These are phyloP conservation scores for Todus mexicanus DNA, from an alignment of 2,797 vertebrate species.

Conservation along the genomic window DNA sequence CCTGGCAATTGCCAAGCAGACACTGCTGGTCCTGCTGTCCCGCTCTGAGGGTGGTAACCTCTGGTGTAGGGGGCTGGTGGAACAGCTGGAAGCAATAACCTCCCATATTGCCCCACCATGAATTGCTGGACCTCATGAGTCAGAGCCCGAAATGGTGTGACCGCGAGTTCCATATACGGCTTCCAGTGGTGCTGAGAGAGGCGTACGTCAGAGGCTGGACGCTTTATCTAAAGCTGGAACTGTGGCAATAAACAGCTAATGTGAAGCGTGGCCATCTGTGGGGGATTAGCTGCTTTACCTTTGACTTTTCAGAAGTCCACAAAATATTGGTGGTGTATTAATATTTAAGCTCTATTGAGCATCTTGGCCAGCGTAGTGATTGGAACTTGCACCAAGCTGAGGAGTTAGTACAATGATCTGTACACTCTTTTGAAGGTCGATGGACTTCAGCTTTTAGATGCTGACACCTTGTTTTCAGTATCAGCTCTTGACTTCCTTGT, in stretches of 20 bases:
- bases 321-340: background rate
- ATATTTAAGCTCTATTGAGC: background rate
- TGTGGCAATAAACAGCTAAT: background rate
- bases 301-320: background rate
- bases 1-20: background rate
- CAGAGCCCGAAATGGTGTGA: background rate
- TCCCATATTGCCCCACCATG: background rate
- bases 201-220: background rate
- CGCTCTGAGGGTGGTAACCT: background rate
- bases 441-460: conserved; percentile 15
- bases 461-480: background rate
- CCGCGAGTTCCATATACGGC: background rate
- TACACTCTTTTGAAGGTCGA: background rate
- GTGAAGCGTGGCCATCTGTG: background rate
- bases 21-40: background rate
- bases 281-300: background rate
- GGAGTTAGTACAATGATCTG: background rate
- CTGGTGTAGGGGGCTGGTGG: background rate
- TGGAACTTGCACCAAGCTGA: background rate
- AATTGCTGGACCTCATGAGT: background rate
- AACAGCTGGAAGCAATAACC: conserved; percentile 27
- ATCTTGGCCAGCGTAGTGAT: background rate
- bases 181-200: background rate
- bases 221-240: background rate
- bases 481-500: background rate